These are phyloP conservation scores for Carcharodon carcharias DNA, from an alignment of 2,797 vertebrate genomes.

Conservation along the genomic window DNA sequence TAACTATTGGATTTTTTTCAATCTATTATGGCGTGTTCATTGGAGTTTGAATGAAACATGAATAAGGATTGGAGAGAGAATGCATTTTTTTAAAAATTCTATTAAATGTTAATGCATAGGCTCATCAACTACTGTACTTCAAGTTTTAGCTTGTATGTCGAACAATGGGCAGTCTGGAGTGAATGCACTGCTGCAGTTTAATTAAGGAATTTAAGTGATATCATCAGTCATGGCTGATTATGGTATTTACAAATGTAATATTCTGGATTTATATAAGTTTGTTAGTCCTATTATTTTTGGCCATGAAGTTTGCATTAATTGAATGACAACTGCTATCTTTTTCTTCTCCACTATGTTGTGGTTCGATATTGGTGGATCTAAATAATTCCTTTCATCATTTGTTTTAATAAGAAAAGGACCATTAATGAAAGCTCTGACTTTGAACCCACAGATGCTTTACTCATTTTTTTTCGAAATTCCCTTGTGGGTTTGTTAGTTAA, in stretches of 20 bases:
- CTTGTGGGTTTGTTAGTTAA: neutral
- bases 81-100: neutral
- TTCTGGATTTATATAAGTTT: constrained; percentile 13
- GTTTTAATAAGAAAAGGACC: neutral
- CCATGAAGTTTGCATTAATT: neutral
- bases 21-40: neutral
- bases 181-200: neutral
- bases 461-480: neutral
- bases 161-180: neutral
- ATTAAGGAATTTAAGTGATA: constrained; percentile 29
- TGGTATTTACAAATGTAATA: constrained; percentile 22
- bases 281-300: neutral
- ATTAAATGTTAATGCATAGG: constrained; percentile 23
- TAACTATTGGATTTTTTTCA: neutral
- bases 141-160: neutral
- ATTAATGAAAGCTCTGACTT: neutral
- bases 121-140: neutral
- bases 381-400: neutral
- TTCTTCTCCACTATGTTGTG: neutral
- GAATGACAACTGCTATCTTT: neutral
- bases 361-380: neutral
- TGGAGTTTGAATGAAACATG: neutral
- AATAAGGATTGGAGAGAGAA: constrained; percentile 19
- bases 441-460: neutral
- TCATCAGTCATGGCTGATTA: constrained; percentile 16